Evolutionary conservation across 1,140 invertebrate species (phyloP).

Genomic region (Palaemon carinicauda): DNA sequence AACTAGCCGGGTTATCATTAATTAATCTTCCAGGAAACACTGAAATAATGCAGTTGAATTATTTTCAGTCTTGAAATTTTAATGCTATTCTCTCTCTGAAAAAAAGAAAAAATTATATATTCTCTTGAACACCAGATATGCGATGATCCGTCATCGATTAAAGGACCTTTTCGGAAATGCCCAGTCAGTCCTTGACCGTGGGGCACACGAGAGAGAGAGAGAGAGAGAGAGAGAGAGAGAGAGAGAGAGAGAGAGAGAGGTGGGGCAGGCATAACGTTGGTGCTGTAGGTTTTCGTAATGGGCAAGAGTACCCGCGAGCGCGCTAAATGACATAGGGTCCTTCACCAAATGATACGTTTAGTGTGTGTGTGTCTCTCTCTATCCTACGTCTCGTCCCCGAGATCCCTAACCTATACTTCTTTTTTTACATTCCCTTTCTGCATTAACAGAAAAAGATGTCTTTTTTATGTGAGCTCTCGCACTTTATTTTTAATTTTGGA

Average conservation of each 20-base stretch:
- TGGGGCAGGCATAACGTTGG: background rate
- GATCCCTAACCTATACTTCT: background rate
- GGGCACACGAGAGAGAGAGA: background rate
- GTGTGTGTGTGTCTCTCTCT: background rate
- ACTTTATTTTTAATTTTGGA: too few species aligned
- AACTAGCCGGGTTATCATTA: too few species aligned
- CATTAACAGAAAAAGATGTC: too few species aligned
- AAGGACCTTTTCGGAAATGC: background rate
- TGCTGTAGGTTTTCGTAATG: constrained; percentile 14
- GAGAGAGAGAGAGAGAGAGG: background rate
- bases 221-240: background rate
- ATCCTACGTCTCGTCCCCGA: background rate
- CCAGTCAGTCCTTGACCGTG: background rate
- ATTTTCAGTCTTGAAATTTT: too few species aligned
- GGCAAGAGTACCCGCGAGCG: background rate
- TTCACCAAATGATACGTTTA: background rate
- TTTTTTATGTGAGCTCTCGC: too few species aligned
- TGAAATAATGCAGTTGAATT: too few species aligned
- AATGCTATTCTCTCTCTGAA: too few species aligned
- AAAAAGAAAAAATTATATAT: too few species aligned
- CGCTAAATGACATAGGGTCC: background rate
- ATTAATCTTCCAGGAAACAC: too few species aligned
- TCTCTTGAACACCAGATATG: too few species aligned
- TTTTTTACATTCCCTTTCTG: background rate
- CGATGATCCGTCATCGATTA: background rate